A percentile compares a stretch with the other conserved stretches of the same genome.
phyloP scores from a whole-genome alignment of 1,140 invertebrate genomes.

The Phortica variegata region DNA sequence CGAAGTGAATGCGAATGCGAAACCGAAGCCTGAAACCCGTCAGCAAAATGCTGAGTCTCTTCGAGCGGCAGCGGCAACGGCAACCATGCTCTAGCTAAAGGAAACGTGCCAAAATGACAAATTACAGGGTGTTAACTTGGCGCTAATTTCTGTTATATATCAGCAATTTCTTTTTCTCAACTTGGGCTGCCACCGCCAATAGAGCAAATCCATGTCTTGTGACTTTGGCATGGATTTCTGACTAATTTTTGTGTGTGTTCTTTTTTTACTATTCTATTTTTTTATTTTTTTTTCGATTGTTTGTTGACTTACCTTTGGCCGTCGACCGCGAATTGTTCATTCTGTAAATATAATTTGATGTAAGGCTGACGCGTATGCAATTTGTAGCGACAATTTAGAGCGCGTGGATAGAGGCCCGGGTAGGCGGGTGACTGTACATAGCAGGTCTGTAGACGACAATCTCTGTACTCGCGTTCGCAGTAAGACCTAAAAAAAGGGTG shows the following conservation, averaged over 20 bases:
- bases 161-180: not conserved
- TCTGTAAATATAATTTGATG: conserved; percentile 89
- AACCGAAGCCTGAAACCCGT: too few relatives aligned
- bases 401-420: conserved; percentile 86
- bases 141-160: conserved; percentile 35
- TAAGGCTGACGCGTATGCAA: conserved; percentile 83
- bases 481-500: conserved; percentile 67
- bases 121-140: conserved; percentile 52
- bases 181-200: too few relatives aligned
- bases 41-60: too few relatives aligned
- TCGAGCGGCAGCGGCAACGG: too few relatives aligned
- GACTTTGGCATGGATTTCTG: too few relatives aligned
- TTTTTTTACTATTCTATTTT: not conserved
- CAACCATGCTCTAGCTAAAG: not conserved
- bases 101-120: conserved; percentile 54
- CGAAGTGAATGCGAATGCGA: too few relatives aligned
- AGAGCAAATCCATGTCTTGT: too few relatives aligned
- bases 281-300: not conserved
- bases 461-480: conserved; percentile 81
- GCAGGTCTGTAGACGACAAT: conserved; percentile 84
- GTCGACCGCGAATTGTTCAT: conserved; percentile 91
- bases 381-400: conserved; percentile 85
- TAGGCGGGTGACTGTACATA: conserved; percentile 91
- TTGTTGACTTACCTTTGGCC: conserved; percentile 68
- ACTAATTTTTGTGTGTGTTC: not conserved